Conservation (phyloP, 2,888 invertebrate species). For the Sarcophaga variegata region DNA sequence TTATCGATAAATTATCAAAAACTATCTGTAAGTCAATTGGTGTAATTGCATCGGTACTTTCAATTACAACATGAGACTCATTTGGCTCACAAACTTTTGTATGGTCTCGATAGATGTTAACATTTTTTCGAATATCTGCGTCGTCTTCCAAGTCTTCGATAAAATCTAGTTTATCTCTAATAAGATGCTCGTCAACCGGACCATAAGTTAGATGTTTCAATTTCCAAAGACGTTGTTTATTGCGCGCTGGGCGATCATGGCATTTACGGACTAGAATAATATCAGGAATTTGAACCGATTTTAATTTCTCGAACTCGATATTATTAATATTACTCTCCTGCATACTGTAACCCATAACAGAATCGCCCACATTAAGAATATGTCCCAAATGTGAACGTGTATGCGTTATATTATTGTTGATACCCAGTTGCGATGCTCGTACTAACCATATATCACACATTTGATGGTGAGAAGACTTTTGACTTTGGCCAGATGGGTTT, state of each 20-base stretch:
- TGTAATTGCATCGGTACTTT: constrained; percentile 82
- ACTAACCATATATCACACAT: constrained; percentile 97
- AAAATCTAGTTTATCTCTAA: constrained; percentile 95
- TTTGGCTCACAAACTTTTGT: constrained; percentile 83
- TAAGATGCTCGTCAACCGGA: constrained; percentile 85
- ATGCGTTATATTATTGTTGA: constrained; percentile 90
- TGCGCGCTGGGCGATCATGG: constrained; percentile 87
- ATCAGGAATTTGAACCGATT: constrained; percentile 88
- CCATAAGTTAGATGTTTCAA: constrained; percentile 92
- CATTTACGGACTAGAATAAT: constrained; percentile 96
- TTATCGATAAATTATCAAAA: constrained; percentile 32
- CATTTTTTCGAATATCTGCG: constrained; percentile 91
- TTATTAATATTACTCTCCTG: constrained; percentile 96
- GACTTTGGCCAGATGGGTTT: constrained; percentile 92
- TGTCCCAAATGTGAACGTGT: constrained; percentile 97
- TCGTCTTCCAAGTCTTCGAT: constrained; percentile 99
- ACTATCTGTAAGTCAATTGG: constrained; percentile 25
- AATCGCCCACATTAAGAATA: constrained; percentile 95
- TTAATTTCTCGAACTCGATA: constrained; percentile 91
- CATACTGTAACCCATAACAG: constrained; percentile 95
- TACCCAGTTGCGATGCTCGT: constrained; percentile 92
- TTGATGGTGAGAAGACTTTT: constrained; percentile 92
- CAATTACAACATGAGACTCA: constrained; percentile 84
- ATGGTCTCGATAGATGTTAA: constrained; percentile 94
- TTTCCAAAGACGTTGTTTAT: constrained; percentile 93